Evolutionary conservation across 2,888 invertebrate genomes (phyloP), one percentile per base, ranked within the genome.

Genomic region (Cistogaster globosa): DNA sequence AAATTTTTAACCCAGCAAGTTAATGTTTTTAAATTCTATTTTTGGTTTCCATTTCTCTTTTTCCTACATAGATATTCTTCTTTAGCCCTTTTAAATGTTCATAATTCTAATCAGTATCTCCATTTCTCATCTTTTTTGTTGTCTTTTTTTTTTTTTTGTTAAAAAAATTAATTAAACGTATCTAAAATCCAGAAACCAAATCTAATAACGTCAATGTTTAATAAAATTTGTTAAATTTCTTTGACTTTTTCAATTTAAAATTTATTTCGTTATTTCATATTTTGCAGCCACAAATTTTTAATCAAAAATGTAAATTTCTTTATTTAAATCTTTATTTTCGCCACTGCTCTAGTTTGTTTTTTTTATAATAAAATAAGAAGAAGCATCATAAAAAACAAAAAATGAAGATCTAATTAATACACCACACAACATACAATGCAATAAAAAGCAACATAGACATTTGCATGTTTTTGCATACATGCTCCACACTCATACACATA

Each of bases 291-390:
- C 82, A 79, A 60, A 57, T 71, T 85, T 85, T 85, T 85, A 85
- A 85, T 85, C 85, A 85, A 85, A 85, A 82, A 85, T 85, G 85
- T 82, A 85, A 85, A 85, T 85, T 79, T 75, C 14, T 18, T 36
- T 78, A n/a, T 58, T 38, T 55, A 71, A 82, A 71, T 82, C 58
- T 55, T 55, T 75, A 68, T 84, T 51, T 69, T 72, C 60, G 38
- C 58, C 62, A 51, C 38, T 68, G 57, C 82, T 71, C 71, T 48
- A 58, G 57, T 81, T 75, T 60, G 36, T 60, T 76, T 62, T 65
- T 58, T 65, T 36, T 57, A 57, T 16, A 68, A 53, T 14, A 60
- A 60, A 62, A 42, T 18, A 18, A 58, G 18, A 69, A 42, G 8
- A 45, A 32, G 45, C 60, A 26, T 12, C 58, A 63, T 51, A 68